Conservation (phyloP, 2,797 vertebrate species). For the Chrosomus eos region DNA sequence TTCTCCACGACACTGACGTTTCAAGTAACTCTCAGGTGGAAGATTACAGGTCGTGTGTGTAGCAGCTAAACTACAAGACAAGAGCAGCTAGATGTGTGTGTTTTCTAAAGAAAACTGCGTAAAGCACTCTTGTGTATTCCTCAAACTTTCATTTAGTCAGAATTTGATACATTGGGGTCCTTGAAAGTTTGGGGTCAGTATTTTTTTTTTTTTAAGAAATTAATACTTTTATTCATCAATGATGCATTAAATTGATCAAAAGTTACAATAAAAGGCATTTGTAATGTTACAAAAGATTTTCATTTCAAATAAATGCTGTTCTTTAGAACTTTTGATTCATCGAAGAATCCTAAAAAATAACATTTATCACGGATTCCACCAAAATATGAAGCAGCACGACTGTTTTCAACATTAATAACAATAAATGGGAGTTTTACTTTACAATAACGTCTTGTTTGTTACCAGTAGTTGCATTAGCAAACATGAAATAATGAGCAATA, state of each 20-base stretch:
- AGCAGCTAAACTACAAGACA: rapidly evolving
- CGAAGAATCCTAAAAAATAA: not conserved
- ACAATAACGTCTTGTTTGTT: not conserved
- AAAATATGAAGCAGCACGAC: not conserved
- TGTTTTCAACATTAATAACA: not conserved
- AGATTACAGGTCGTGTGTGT: not conserved
- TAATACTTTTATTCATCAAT: not conserved
- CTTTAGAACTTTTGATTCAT: not conserved
- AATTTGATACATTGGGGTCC: too few relatives aligned
- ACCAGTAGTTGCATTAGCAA: not conserved
- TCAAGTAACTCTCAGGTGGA: not conserved
- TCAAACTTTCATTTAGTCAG: too few relatives aligned
- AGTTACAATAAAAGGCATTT: not conserved
- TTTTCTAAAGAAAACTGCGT: not conserved
- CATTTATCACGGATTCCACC: not conserved
- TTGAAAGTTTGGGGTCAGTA: not conserved
- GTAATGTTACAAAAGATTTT: not conserved
- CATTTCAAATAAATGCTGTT: not conserved
- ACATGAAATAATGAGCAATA: not conserved
- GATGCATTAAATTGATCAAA: not conserved
- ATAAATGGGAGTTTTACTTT: not conserved
- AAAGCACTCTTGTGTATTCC: not conserved
- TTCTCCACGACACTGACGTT: not conserved
- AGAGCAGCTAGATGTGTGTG: not conserved
- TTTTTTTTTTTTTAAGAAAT: not conserved